Percentiles rank a stretch among this genome's conserved stretches.
These are phyloP conservation scores for Falco punctatus DNA, from an alignment of 2,113 vertebrate species.

Conservation along the genomic window DNA sequence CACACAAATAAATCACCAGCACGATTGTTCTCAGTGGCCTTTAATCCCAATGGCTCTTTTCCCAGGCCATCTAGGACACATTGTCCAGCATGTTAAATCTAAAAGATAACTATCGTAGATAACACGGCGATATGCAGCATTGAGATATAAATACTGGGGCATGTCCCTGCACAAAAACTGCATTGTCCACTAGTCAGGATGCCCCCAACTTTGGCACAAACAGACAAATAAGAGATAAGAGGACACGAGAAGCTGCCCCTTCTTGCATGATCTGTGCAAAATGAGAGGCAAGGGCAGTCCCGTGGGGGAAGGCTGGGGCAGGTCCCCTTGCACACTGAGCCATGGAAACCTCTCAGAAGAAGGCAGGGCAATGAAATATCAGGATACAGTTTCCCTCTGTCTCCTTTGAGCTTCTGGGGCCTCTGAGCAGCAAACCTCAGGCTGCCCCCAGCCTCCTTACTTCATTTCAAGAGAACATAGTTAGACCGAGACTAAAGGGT, in stretches of 20 bases:
- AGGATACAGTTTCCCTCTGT: neutral
- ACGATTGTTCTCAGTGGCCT: slow-evolving; percentile 16
- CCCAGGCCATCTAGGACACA: slow-evolving; percentile 16
- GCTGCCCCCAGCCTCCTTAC: neutral
- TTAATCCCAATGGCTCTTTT: slow-evolving; percentile 28
- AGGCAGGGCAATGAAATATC: neutral
- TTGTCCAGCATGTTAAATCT: neutral
- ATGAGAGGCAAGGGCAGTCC: neutral
- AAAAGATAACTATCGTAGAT: slow-evolving; percentile 19
- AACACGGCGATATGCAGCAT: neutral
- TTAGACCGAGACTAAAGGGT: neutral
- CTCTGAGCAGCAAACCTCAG: neutral
- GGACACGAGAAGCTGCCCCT: neutral
- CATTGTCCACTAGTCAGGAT: neutral
- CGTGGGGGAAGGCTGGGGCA: neutral
- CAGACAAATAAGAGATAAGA: neutral
- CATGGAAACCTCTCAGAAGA: neutral
- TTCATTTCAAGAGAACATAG: neutral
- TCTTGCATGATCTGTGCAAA: neutral
- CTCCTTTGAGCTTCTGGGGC: neutral
- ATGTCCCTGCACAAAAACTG: neutral
- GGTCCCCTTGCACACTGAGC: neutral
- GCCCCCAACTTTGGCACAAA: neutral
- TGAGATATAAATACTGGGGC: neutral
- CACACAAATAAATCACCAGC: slow-evolving; percentile 19